These are phyloP conservation scores for Nemapogon koenigi DNA, from an alignment of 2,888 invertebrate species.

Conservation along the genomic window DNA sequence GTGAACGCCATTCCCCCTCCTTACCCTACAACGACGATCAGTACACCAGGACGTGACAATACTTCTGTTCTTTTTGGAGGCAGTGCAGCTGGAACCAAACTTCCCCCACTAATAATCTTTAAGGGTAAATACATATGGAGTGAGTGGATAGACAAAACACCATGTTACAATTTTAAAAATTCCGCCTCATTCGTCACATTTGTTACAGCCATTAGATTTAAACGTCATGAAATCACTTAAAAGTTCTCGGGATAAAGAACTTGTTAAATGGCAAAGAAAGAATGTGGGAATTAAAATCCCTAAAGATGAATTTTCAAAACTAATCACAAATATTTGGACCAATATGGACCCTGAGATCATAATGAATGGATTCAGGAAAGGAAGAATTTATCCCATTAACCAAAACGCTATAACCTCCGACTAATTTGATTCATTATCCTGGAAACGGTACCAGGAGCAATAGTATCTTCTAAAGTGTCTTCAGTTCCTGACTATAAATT, in stretches of 20 bases:
- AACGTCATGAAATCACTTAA: slow-evolving; percentile 22
- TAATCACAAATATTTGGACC: slow-evolving; percentile 19
- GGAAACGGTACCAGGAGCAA: not conserved
- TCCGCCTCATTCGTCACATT: slow-evolving; percentile 19
- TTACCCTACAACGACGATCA: too few relatives aligned
- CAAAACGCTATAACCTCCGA: not conserved
- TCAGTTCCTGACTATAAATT: too few relatives aligned
- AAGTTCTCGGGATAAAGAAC: slow-evolving; percentile 18
- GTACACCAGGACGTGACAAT: too few relatives aligned
- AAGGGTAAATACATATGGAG: too few relatives aligned
- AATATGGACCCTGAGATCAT: slow-evolving; percentile 14
- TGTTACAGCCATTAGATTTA: slow-evolving; percentile 20
- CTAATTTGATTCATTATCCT: not conserved
- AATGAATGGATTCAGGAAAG: not conserved
- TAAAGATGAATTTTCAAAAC: slow-evolving; percentile 19
- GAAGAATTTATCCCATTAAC: not conserved
- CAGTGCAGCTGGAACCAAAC: too few relatives aligned
- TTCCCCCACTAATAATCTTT: too few relatives aligned
- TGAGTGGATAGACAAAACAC: not conserved
- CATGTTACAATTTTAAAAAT: slow-evolving; percentile 19
- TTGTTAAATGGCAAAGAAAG: slow-evolving; percentile 20
- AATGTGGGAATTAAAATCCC: slow-evolving; percentile 17
- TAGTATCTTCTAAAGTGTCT: too few relatives aligned
- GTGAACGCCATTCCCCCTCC: too few relatives aligned
- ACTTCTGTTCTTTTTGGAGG: too few relatives aligned